Percentiles rank a stretch among this genome's conserved stretches.
Evolutionary conservation across 2,888 invertebrate species (phyloP).

Genomic region (Prosopocoilus inquinatus): DNA sequence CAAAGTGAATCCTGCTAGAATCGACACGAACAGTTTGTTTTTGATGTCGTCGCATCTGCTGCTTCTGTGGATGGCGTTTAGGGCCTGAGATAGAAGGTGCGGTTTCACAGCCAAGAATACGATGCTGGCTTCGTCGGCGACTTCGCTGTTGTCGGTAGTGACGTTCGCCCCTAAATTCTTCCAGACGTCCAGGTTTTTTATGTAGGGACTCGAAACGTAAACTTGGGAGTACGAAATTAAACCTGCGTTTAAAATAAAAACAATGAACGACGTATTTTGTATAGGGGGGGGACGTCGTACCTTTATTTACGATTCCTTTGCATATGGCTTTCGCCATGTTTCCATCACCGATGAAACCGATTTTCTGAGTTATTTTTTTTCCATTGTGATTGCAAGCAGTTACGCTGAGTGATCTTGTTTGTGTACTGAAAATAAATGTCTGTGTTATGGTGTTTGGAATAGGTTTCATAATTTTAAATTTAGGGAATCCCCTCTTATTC

Average conservation of each 20-base stretch:
- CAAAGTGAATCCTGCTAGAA: constrained; percentile 75
- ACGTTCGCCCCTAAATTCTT: constrained; percentile 59
- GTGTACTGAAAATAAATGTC: not conserved
- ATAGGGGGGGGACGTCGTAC: constrained; percentile 44
- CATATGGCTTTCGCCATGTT: constrained; percentile 87
- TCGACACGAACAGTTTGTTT: constrained; percentile 73
- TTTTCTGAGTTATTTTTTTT: constrained; percentile 44
- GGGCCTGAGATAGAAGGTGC: constrained; percentile 63
- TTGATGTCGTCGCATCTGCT: constrained; percentile 35
- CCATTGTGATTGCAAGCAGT: not conserved
- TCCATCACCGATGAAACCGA: constrained; percentile 88
- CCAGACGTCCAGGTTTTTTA: constrained; percentile 67
- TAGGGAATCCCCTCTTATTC: too few species aligned
- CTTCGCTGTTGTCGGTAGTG: constrained; percentile 64
- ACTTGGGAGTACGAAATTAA: constrained; percentile 63
- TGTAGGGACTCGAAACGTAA: constrained; percentile 71
- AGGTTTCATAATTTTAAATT: too few species aligned
- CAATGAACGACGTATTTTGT: too few species aligned
- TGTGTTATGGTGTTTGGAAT: too few species aligned
- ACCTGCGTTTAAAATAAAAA: constrained; percentile 49
- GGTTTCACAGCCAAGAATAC: constrained; percentile 90
- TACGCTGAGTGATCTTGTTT: constrained; percentile 5
- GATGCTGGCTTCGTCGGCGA: constrained; percentile 65
- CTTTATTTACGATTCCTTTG: constrained; percentile 67
- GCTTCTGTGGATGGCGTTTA: constrained; percentile 46